Evolutionary conservation across 2,888 invertebrate genomes (phyloP).

Genomic region (Phrixothrix hirtus): DNA sequence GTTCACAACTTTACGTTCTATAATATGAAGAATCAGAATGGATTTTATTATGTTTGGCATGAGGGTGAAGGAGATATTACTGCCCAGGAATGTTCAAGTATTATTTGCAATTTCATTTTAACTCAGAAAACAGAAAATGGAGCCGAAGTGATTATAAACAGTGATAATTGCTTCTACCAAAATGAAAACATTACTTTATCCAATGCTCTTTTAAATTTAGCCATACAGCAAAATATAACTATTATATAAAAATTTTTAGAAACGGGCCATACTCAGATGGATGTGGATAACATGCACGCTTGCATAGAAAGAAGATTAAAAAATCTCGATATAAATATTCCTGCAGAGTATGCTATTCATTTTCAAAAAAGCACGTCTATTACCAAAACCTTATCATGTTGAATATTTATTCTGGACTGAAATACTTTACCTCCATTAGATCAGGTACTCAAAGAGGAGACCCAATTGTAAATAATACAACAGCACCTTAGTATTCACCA

Average conservation of each 20-base stretch:
- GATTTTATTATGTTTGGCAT: slow-evolving; percentile 34
- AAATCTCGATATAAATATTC: neutral
- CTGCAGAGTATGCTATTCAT: neutral
- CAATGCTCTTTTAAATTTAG: too few relatives aligned
- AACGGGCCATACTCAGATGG: neutral
- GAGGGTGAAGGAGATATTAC: slow-evolving; percentile 32
- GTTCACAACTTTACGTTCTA: slow-evolving; percentile 38
- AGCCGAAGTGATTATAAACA: too few relatives aligned
- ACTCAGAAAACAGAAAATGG: too few relatives aligned
- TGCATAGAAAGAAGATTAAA: neutral
- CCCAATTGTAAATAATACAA: neutral
- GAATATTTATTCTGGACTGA: neutral
- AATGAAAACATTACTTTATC: too few relatives aligned
- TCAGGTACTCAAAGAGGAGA: neutral
- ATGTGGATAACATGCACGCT: neutral
- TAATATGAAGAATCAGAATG: slow-evolving; percentile 29
- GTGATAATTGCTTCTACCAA: too few relatives aligned
- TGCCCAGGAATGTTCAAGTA: slow-evolving; percentile 32
- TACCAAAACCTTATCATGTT: neutral
- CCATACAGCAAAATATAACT: neutral
- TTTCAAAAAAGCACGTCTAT: neutral
- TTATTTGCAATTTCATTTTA: slow-evolving; percentile 19
- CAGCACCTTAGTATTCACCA: neutral
- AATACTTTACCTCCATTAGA: neutral
- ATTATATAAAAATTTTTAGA: neutral